Conservation (phyloP, 2,888 invertebrate species). For the Pristionchus arcanus region DNA sequence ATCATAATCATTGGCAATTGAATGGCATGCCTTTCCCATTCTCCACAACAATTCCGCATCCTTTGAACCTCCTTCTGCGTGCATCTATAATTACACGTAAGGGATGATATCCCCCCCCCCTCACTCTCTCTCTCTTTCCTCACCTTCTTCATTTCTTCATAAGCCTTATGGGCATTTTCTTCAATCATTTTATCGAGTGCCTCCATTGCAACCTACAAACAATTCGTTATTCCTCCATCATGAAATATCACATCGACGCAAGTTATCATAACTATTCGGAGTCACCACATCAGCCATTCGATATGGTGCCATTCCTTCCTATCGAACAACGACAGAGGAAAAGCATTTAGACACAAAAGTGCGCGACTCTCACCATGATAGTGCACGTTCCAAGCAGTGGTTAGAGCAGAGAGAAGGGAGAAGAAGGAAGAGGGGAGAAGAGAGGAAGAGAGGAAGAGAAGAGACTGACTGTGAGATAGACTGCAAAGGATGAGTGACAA, state of each 20-base stretch:
- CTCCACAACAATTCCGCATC: constrained; percentile 73
- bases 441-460: constrained; percentile 28
- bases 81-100: constrained; percentile 57
- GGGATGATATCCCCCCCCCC: not conserved
- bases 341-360: not conserved
- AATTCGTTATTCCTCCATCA: not conserved
- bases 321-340: not conserved
- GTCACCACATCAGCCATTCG: not conserved
- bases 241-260: constrained; percentile 11
- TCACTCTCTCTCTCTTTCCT: not conserved
- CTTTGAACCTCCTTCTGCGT: constrained; percentile 60
- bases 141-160: constrained; percentile 54
- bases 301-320: too few species aligned
- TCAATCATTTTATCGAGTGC: constrained; percentile 63
- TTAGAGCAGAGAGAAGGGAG: not conserved
- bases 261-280: not conserved
- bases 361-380: constrained; percentile 12
- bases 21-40: constrained; percentile 70
- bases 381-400: constrained; percentile 47
- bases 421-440: not conserved
- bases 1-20: constrained; percentile 57
- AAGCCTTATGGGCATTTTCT: constrained; percentile 57
- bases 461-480: constrained; percentile 23
- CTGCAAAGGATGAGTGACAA: not conserved
- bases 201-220: constrained; percentile 58